Evolutionary conservation across 2,888 invertebrate genomes (phyloP), one percentile per base, ranked within the genome.

Genomic region (Drosophila mimetica): DNA sequence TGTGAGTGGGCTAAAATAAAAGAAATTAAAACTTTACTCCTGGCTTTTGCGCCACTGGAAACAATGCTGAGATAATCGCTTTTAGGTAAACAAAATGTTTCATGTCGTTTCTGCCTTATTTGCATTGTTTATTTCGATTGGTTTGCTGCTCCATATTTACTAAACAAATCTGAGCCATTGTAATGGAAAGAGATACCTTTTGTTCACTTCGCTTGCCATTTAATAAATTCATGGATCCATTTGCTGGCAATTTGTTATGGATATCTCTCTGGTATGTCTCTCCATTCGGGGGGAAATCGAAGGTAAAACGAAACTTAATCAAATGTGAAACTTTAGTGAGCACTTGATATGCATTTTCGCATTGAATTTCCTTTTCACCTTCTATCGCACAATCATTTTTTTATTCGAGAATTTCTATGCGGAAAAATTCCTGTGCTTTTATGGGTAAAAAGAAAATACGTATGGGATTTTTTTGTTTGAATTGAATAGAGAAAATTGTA

Each of bases 201-300:
- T 60, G 20, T 28, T 64, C 41, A 28, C 18, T 64, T 61, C 11
- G 16, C 28, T 50, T 61, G 61, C 22, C 63, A 61, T 51, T 64
- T 51, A 13, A 51, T 63, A 63, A 44, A 51, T 64, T 44, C 63
- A 36, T 18, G 8, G 14, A 37, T 37, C 25, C 44, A 64, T 53
- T 65, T 64, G 18, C 46, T 53, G 64, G 5, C 64, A 64, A 64
- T 65, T 64, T 53, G 64, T 46, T 64, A 53, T 53, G 32, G 64
- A 63, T 64, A 63, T 63, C 37, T 63, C 37, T 46, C 41, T 22
- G 48, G 25, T 16, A 36, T 58, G 50, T 36, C 51, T 36, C 51
- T 39, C 44, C 20, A 28, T 11, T 30, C 11, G 30, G 9, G 41
- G 36, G 50, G 22, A 67, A 48, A 14, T 11, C 9, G 18, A n/a